Base-by-base conservation (phyloP, 1,140 invertebrate species). In the Euwallacea fornicatus region DNA sequence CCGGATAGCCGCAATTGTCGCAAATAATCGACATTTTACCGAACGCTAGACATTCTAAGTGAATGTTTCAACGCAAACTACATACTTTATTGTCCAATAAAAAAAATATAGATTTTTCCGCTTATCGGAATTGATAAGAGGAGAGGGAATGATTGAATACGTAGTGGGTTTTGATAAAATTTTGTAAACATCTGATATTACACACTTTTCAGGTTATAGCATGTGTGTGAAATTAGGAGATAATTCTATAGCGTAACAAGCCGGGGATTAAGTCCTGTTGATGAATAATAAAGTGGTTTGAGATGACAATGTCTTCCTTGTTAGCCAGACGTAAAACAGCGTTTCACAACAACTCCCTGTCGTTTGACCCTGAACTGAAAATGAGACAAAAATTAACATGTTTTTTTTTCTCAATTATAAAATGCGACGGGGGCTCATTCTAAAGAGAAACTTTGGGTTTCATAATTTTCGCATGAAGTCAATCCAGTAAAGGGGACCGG, bases 181-280 rank as follows among this genome's bases (percentile, higher is more conserved):
- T 64, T 71, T 71, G 61, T 58, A 55, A 71, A 71, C 63, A 59
- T 42, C 16, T 10, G 69, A 65, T 71, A 65, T 56, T 71, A 71
- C 63, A 58, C 63, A 54, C n/a, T 64, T 64, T 69, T 55, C 50
- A 33, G 8, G 69, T 65, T 65, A 59, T 56, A 71, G 65, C 1
- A 71, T 65, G 62, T 65, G 61, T 54, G 62, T 13, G 62, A 62
- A 58, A 71, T 71, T n/a, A 46, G 2, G 16, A 71, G 62, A 71
- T 71, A 59, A 71, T 71, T 59, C 42, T 33, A 21, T 15, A 54
- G 62, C 9, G 62, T 62, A 62, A 63, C 68, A 69, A 69, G 63
- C 63, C 59, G 42, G 13, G 46, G 46, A 50, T 50, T 50, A 50
- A 2, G 13, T 50, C 13, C 7, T 50, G 46, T 50, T 50, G 46